Conservation (phyloP, 1,140 invertebrate species). For the Venturia canescens region DNA sequence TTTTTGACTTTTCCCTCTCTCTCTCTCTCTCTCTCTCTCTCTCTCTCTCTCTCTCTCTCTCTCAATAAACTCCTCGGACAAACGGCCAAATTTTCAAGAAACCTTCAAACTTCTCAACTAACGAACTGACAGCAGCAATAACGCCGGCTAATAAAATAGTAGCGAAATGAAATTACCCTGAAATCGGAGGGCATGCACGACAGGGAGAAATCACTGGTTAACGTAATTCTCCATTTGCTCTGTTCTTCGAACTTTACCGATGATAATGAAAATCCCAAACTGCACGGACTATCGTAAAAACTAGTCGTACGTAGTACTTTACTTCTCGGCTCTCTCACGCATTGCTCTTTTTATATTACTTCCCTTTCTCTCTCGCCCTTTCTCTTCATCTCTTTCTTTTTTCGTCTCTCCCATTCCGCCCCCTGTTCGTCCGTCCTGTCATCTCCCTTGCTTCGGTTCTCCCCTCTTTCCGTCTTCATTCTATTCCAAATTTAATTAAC, state of each 20-base stretch:
- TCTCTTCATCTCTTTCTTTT: not conserved
- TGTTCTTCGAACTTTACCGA: not conserved
- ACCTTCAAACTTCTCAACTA: too few relatives aligned
- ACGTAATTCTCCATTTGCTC: not conserved
- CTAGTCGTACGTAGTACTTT: not conserved
- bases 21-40: too few relatives aligned
- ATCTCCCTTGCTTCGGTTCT: not conserved
- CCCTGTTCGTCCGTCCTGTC: not conserved
- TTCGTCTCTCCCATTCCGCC: not conserved
- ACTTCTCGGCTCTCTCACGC: not conserved
- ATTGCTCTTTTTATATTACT: not conserved
- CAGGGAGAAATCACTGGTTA: not conserved
- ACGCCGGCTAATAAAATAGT: too few relatives aligned
- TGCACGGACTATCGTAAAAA: not conserved
- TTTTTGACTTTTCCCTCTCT: too few relatives aligned
- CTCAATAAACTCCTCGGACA: too few relatives aligned
- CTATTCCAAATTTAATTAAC: slow-evolving; percentile 28
- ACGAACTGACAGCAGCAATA: too few relatives aligned
- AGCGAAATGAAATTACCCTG: too few relatives aligned
- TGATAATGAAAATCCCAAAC: not conserved
- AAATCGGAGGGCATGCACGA: not conserved
- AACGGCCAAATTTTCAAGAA: too few relatives aligned
- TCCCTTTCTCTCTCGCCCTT: not conserved
- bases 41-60: too few relatives aligned
- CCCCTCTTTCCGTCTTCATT: not conserved